Evolutionary conservation across 2,888 invertebrate species (phyloP), one percentile per base, ranked within the genome.

Genomic region (Neria commutata): DNA sequence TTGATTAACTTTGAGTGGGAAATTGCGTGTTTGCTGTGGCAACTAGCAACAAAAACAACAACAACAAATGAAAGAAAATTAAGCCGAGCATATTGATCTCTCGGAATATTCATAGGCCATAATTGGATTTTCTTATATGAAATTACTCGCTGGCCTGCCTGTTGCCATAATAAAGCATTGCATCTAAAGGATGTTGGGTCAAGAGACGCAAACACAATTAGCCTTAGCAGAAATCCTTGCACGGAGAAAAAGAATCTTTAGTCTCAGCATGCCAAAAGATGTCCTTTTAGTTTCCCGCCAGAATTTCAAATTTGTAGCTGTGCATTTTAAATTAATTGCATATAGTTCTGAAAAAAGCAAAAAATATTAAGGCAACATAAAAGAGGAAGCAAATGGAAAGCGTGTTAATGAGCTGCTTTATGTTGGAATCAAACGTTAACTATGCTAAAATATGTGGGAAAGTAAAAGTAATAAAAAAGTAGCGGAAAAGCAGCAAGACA

Each of bases 391-490:
- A n/a, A n/a, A n/a, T n/a, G n/a, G n/a, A n/a, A n/a, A n/a, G n/a
- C n/a, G n/a, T n/a, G n/a, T n/a, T 29, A 29, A 29, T 29, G 29
- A 29, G 11, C 5, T 29, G 29, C 5, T 8, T 5, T 11, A 5
- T 8, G 11, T 11, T 8, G 29, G 3, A 37, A 37, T 14, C n/a
- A 14, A 37, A 37, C n/a, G n/a, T 37, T 37, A 37, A 37, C 8
- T 37, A 37, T 24, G 51, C 11, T 29, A n/a, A 37, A 10, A 21
- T 37, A 40, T 51, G 51, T 51, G 51, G 16, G 51, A 51, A 50
- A 8, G 19, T 50, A 16, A 29, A 17, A 33, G 21, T 8, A 25
- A 29, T 17, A 49, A 49, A 49, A 26, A 47, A n/a, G 46, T 23
- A 24, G n/a, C 23, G 25, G 16, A 25, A 46, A 21, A 47, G 25